Percentiles rank a stretch among this genome's conserved stretches.
phyloP scores from a whole-genome alignment of 2,113 vertebrate species.

The Cisticola juncidis region DNA sequence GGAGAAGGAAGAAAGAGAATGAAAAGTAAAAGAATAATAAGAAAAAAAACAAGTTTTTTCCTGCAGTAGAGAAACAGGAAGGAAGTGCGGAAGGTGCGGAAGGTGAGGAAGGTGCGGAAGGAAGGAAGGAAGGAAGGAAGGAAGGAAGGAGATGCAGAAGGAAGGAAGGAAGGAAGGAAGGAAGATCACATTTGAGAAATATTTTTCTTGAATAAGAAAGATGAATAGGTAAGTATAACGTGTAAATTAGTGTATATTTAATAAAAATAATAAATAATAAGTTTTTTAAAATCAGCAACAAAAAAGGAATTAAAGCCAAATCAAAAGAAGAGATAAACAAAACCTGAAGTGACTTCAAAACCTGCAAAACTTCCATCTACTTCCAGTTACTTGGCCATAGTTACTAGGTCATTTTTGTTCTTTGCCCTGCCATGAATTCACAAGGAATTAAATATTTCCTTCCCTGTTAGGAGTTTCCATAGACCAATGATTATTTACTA shows the following conservation, averaged over 20 bases:
- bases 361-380: not conserved
- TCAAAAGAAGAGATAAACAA: not conserved
- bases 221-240: not conserved
- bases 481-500: not conserved
- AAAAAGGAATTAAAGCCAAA: fast-evolving
- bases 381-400: not conserved
- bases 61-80: not conserved
- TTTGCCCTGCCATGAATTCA: not conserved
- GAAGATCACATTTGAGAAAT: not conserved
- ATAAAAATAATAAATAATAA: not conserved
- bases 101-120: no score
- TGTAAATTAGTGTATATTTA: not conserved
- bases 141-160: no score
- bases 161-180: no score
- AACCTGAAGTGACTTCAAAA: not conserved
- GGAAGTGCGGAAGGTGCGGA: no score
- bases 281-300: not conserved
- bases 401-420: not conserved
- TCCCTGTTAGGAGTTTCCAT: not conserved
- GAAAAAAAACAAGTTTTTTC: not conserved
- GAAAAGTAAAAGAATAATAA: not conserved
- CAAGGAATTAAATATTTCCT: not conserved
- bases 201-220: not conserved
- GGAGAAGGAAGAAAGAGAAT: not conserved
- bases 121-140: not conserved